Evolutionary conservation across 1,140 invertebrate species (phyloP), one percentile per base, ranked within the genome.

Genomic region (Drosophila albomicans): DNA sequence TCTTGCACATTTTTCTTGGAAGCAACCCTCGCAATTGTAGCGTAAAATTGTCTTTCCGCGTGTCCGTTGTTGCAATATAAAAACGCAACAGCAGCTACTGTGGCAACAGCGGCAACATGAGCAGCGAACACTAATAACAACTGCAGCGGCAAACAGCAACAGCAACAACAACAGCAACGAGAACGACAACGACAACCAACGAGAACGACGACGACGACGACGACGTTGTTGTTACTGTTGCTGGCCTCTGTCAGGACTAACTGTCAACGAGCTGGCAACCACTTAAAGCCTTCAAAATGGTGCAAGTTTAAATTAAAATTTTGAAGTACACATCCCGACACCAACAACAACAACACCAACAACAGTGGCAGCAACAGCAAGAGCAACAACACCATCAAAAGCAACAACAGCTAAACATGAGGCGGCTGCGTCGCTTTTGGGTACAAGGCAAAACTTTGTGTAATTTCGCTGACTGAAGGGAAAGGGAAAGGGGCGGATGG

Each of bases 271-370:
- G 87, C 82, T 87, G 82, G 82, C 79, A 87, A 91, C 82, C 87
- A 91, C 87, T 90, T 90, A 90, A 90, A 90, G 87, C 87, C 80
- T 80, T 80, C 87, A 91, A 91, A 90, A 90, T 91, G 87, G 87
- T 78, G 82, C 88, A 90, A 90, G 87, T 90, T 90, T 90, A 90
- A 90, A 90, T 90, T 90, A 90, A 91, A 90, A 90, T 87, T 90
- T 90, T 89, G 81, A 88, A 88, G 86, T 84, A 87, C 73, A 85
- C 82, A 75, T 43, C 49, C 78, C 77, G 66, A 82, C 82, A 85
- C 78, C 78, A 76, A 48, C 74, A 76, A 30, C 63, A 80, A 25
- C 64, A 82, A 28, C 75, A 75, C 13, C 57, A 73, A 38, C 67
- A 69, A 16, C 51, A 66, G 28, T 43, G 48, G 8, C 56, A 79